A percentile compares a stretch with the other conserved stretches of the same genome.
Conservation (phyloP, 1,140 invertebrate genomes). For the Halesus radiatus region DNA sequence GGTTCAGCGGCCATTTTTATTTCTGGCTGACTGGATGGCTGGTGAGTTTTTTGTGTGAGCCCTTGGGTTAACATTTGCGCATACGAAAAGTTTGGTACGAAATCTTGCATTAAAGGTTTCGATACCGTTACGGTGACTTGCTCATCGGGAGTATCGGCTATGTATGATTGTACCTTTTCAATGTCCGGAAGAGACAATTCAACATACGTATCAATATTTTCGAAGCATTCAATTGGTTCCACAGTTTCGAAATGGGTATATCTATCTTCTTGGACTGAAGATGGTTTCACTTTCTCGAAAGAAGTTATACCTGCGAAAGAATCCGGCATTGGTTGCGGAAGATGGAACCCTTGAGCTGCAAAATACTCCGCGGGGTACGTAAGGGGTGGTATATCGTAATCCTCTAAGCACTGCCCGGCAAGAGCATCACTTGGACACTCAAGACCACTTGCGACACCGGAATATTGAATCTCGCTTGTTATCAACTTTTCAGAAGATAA, state of each 20-base stretch:
- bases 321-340: conserved; percentile 54
- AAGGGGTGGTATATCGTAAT: conserved; percentile 53
- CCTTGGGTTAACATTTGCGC: conserved; percentile 81
- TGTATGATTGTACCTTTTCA: neutral
- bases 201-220: conserved; percentile 18
- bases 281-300: conserved; percentile 9
- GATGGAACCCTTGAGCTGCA: conserved; percentile 55
- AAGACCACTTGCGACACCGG: neutral
- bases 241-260: neutral
- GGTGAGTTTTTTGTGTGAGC: conserved; percentile 68
- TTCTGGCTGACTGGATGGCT: conserved; percentile 70
- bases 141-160: neutral
- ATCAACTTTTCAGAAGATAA: neutral
- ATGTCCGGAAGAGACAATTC: neutral
- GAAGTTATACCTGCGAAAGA: conserved; percentile 33
- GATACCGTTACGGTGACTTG: neutral
- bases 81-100: conserved; percentile 73
- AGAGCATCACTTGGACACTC: neutral
- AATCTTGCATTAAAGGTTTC: conserved; percentile 52
- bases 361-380: conserved; percentile 54
- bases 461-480: neutral
- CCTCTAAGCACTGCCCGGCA: conserved; percentile 21
- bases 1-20: neutral
- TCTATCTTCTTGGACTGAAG: neutral
- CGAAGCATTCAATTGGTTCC: neutral